A percentile compares a stretch with the other conserved stretches of the same genome.
phyloP scores from a whole-genome alignment of 1,140 invertebrate genomes.

The Carcinoscorpius rotundicauda region DNA sequence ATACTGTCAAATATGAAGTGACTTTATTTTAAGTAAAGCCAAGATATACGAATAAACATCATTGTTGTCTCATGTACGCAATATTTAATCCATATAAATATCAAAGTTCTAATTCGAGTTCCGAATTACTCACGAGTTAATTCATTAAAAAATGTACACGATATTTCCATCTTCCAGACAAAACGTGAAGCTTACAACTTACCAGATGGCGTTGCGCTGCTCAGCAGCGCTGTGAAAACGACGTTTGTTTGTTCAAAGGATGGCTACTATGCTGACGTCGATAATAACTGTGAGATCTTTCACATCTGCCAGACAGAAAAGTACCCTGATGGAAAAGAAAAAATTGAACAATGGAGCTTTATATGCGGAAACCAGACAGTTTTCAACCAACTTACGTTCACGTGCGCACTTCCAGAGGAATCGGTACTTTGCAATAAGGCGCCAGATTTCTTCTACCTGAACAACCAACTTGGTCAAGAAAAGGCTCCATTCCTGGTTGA shows the following conservation, averaged over 20 bases:
- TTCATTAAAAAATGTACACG: background rate
- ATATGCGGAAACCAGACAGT: constrained; percentile 72
- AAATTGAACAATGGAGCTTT: constrained; percentile 51
- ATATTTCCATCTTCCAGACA: constrained; percentile 5
- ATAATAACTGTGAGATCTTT: constrained; percentile 33
- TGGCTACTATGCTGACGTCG: constrained; percentile 34
- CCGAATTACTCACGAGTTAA: constrained; percentile 24
- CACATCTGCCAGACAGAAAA: constrained; percentile 38
- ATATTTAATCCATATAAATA: too few relatives aligned
- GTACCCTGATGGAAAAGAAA: constrained; percentile 40
- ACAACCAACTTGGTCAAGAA: constrained; percentile 17
- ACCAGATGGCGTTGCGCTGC: constrained; percentile 24
- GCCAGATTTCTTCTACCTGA: constrained; percentile 28
- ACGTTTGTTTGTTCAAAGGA: constrained; percentile 29
- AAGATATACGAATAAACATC: too few relatives aligned
- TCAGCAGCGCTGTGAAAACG: constrained; percentile 20
- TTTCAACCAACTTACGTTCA: constrained; percentile 61
- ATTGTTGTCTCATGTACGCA: too few relatives aligned
- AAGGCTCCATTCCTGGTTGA: constrained; percentile 22
- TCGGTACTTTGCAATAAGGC: constrained; percentile 28
- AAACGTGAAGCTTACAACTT: constrained; percentile 19
- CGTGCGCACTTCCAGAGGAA: constrained; percentile 28
- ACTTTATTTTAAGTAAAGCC: too few relatives aligned
- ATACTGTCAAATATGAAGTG: too few relatives aligned
- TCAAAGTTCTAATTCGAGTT: too few relatives aligned